phyloP scores from a whole-genome alignment of 30 jellyfish, hydroid and myxozoan species.

The Hydractinia symbiolongicarpus region DNA sequence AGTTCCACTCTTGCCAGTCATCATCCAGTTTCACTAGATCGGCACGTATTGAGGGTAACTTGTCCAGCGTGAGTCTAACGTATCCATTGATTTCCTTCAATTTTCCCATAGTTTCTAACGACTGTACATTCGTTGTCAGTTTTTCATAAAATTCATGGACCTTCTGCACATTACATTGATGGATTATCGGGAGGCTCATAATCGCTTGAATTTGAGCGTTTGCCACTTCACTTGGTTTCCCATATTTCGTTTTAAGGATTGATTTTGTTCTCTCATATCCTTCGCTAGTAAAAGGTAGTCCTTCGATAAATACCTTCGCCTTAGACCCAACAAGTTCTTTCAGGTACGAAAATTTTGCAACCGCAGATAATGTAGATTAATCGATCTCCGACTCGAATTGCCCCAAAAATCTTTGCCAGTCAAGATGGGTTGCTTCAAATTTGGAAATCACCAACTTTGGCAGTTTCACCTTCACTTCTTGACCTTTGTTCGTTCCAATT shows the following conservation, averaged over 20 bases:
- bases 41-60: slow-evolving; percentile 48
- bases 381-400: slow-evolving; percentile 49
- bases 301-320: slow-evolving; percentile 31
- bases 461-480: slow-evolving; percentile 31
- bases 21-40: slow-evolving; percentile 57
- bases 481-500: slow-evolving; percentile 2
- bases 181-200: slow-evolving; percentile 40
- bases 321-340: slow-evolving; percentile 20
- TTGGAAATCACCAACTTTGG: slow-evolving; percentile 40
- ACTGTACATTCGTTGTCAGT: slow-evolving; percentile 43
- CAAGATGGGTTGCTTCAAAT: slow-evolving; percentile 30
- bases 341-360: slow-evolving; percentile 48
- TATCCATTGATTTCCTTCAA: slow-evolving; percentile 41
- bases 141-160: slow-evolving; percentile 39
- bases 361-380: slow-evolving; percentile 9
- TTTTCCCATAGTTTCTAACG: slow-evolving; percentile 74
- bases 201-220: slow-evolving; percentile 54
- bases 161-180: slow-evolving; percentile 28
- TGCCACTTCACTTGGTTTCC: slow-evolving; percentile 48
- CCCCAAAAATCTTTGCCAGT: slow-evolving; percentile 26
- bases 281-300: slow-evolving; percentile 53
- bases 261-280: slow-evolving; percentile 68
- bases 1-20: slow-evolving; percentile 66
- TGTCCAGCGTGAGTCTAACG: slow-evolving; percentile 59
- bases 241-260: slow-evolving; percentile 44